Evolutionary conservation across 2,797 vertebrate species (phyloP).

Genomic region (Tachyglossus aculeatus): DNA sequence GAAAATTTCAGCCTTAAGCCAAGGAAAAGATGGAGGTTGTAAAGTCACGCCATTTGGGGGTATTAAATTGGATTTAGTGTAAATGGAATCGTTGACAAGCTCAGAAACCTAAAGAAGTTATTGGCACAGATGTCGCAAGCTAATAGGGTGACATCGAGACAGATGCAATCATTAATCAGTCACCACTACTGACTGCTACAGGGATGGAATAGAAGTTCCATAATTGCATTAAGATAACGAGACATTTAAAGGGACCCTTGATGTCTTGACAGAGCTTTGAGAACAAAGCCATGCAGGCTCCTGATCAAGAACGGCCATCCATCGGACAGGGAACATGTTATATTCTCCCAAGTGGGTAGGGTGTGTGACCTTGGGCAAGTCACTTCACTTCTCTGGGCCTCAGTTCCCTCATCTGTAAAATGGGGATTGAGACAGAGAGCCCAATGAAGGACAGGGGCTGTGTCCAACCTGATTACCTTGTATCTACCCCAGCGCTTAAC

Average conservation of each 20-base stretch:
- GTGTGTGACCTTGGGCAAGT: no score
- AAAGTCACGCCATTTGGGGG: not conserved
- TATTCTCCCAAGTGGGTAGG: no score
- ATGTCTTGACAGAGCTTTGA: conserved; percentile 11
- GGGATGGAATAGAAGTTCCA: conserved; percentile 9
- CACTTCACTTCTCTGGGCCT: no score
- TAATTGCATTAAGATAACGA: conserved; percentile 47
- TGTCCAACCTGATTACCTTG: no score
- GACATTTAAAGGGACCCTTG: conserved; percentile 25
- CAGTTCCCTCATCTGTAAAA: no score
- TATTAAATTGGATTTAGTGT: not conserved
- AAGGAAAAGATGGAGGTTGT: not conserved
- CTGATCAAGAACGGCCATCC: no score
- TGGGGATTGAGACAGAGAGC: no score
- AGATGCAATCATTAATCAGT: not conserved
- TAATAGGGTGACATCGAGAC: not conserved
- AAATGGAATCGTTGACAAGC: conserved; percentile 5
- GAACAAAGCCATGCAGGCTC: conserved; percentile 24
- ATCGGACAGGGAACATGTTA: no score
- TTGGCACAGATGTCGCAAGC: not conserved
- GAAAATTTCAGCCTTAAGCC: not conserved
- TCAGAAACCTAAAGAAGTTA: not conserved
- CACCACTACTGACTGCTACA: not conserved
- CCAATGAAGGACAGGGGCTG: no score
- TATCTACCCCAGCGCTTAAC: no score